phyloP scores from a whole-genome alignment of 2,113 vertebrate genomes.

The Chelonoidis abingdonii region DNA sequence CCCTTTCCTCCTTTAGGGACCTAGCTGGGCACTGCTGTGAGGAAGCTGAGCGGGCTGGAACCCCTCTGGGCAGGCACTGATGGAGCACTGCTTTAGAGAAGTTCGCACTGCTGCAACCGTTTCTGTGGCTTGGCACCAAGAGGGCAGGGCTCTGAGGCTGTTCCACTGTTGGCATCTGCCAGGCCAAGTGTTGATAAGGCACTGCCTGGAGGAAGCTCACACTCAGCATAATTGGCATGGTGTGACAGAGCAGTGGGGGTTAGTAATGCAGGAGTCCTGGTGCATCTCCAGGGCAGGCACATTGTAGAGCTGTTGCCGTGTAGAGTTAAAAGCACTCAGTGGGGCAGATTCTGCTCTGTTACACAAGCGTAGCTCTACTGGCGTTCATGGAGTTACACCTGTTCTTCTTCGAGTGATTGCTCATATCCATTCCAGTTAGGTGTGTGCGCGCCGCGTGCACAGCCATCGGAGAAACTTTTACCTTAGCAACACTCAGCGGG shows the following conservation, averaged over 20 bases:
- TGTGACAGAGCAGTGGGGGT: neutral
- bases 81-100: neutral
- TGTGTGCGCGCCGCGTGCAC: too few species aligned
- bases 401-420: too few species aligned
- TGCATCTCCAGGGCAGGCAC: neutral
- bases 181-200: too few species aligned
- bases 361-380: neutral
- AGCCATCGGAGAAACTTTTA: too few species aligned
- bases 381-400: neutral
- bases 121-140: too few species aligned
- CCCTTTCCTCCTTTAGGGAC: rapidly evolving
- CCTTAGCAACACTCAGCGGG: too few species aligned
- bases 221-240: neutral
- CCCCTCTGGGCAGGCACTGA: neutral
- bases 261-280: neutral
- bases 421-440: too few species aligned
- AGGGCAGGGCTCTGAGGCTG: rapidly evolving
- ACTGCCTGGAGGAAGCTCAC: neutral
- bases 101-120: neutral
- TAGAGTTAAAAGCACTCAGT: neutral
- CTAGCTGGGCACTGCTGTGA: neutral
- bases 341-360: neutral
- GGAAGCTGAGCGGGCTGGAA: neutral
- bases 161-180: neutral
- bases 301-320: neutral